phyloP scores from a whole-genome alignment of 2,113 vertebrate genomes.

The Cariama cristata region DNA sequence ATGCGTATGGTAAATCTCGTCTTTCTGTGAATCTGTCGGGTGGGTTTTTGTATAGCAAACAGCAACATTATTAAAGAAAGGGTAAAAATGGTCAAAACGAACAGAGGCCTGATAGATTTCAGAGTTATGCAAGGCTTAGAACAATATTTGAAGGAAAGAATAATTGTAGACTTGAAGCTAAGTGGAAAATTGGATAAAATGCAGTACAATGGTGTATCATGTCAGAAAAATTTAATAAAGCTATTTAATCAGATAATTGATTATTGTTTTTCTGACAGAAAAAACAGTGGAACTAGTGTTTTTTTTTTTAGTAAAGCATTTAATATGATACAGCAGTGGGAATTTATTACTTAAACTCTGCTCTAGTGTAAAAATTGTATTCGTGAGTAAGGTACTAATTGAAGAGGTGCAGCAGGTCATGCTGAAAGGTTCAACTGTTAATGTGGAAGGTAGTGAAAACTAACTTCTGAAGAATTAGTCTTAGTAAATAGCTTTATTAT shows the following conservation, averaged over 20 bases:
- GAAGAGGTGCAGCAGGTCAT: not conserved
- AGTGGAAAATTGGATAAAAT: slow-evolving; percentile 13
- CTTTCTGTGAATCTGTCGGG: not conserved
- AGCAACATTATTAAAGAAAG: not conserved
- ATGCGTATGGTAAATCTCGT: not conserved
- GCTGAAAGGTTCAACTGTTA: not conserved
- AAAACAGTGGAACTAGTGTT: not conserved
- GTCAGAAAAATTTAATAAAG: not conserved
- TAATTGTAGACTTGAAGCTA: not conserved
- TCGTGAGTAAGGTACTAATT: not conserved
- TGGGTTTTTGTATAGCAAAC: not conserved
- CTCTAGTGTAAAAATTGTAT: not conserved
- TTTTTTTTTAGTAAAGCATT: not conserved
- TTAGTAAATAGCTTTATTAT: not conserved
- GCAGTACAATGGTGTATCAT: not conserved
- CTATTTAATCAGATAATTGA: not conserved
- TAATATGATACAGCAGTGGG: not conserved
- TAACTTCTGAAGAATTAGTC: not conserved
- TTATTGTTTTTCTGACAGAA: not conserved
- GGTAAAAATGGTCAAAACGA: not conserved
- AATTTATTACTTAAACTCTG: not conserved
- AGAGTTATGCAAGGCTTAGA: not conserved
- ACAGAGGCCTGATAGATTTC: not conserved
- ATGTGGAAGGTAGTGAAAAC: not conserved
- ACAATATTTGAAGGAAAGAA: not conserved